Evolutionary conservation across 2,113 vertebrate genomes (phyloP).

Genomic region (Chloropsis hardwickii): DNA sequence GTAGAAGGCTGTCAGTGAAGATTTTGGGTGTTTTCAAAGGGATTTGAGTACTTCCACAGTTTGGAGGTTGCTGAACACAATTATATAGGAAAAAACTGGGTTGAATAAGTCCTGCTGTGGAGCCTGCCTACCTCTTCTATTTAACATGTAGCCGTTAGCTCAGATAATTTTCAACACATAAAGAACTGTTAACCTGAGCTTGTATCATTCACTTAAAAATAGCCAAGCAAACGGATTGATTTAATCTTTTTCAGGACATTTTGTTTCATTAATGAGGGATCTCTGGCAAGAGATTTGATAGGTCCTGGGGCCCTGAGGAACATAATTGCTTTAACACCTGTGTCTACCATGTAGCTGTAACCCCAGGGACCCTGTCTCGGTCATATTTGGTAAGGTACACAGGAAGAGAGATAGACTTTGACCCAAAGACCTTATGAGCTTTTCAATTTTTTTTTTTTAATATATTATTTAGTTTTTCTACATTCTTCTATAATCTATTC

Average conservation of each 20-base stretch:
- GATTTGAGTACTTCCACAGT: not conserved
- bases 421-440: not conserved
- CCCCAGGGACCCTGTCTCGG: rapidly evolving
- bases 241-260: not conserved
- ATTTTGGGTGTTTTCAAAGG: not conserved
- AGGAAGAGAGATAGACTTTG: not conserved
- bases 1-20: not conserved
- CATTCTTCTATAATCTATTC: not conserved
- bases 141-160: not conserved
- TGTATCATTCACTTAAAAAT: not conserved
- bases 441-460: not conserved
- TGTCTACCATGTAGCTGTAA: not conserved
- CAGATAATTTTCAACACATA: not conserved
- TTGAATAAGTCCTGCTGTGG: not conserved
- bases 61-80: not conserved
- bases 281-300: not conserved
- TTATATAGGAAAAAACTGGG: not conserved
- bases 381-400: not conserved
- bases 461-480: not conserved
- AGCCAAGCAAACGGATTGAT: not conserved
- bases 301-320: not conserved
- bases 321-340: not conserved
- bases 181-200: not conserved
- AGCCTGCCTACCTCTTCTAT: not conserved
- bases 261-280: not conserved